A percentile compares a stretch with the other conserved stretches of the same genome.
Evolutionary conservation across 2,797 vertebrate species (phyloP).

Genomic region (Eulemur rubriventer): DNA sequence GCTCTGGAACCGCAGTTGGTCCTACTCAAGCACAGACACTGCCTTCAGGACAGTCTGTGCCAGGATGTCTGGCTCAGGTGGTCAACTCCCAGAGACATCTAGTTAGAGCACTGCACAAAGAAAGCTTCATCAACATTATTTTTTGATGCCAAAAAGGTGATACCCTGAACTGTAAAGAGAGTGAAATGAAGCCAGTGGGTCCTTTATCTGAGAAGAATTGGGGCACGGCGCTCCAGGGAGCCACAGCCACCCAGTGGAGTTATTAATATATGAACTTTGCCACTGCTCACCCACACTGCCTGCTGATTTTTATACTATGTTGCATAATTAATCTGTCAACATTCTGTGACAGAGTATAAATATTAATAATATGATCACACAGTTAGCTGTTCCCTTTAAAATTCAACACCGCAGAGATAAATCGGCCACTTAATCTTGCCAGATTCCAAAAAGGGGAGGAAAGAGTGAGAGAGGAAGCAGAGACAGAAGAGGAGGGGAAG

Average conservation of each 20-base stretch:
- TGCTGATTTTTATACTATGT: slow-evolving; percentile 85
- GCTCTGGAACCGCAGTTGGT: not conserved
- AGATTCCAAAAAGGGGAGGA: slow-evolving; percentile 78
- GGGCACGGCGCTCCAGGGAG: not conserved
- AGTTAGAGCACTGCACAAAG: not conserved
- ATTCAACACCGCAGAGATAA: slow-evolving; percentile 83
- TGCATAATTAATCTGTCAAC: slow-evolving; percentile 91
- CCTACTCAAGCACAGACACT: not conserved
- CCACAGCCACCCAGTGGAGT: slow-evolving; percentile 60
- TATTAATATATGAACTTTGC: slow-evolving; percentile 86
- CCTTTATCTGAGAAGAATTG: not conserved
- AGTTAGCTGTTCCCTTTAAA: slow-evolving; percentile 87
- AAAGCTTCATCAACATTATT: not conserved
- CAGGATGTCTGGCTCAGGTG: not conserved
- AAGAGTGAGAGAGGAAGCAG: not conserved
- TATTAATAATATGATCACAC: slow-evolving; percentile 89
- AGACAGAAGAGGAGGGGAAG: not conserved
- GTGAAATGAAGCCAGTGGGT: not conserved
- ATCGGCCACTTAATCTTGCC: slow-evolving; percentile 84
- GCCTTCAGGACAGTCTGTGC: not conserved
- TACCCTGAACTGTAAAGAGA: not conserved
- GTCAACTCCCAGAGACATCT: not conserved
- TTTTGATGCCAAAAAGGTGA: not conserved
- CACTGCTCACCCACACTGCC: slow-evolving; percentile 80
- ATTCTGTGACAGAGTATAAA: slow-evolving; percentile 87